Conservation (phyloP, 1,140 invertebrate species). For the Wasmannia auropunctata region DNA sequence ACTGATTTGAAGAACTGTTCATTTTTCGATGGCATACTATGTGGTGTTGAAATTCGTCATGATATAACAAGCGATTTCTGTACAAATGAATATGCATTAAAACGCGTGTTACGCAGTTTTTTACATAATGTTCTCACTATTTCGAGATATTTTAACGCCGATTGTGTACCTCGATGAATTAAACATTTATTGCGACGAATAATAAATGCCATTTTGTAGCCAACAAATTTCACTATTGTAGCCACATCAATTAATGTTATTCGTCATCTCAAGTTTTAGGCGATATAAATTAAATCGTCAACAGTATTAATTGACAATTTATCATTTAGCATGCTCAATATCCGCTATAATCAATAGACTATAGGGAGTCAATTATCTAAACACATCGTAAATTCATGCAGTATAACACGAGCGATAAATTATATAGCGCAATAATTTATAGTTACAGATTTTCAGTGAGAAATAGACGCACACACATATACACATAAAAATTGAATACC, state of each 20-base stretch:
- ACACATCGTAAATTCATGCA: slow-evolving; percentile 29
- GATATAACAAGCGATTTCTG: slow-evolving; percentile 25
- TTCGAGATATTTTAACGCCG: background rate
- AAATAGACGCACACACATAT: slow-evolving; percentile 25
- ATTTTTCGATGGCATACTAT: slow-evolving; percentile 2
- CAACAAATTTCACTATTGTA: slow-evolving; percentile 29
- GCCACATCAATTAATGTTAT: background rate
- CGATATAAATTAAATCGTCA: slow-evolving; percentile 5
- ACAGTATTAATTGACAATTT: slow-evolving; percentile 13
- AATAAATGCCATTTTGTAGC: background rate
- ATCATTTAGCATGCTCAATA: slow-evolving; percentile 22
- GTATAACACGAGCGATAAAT: slow-evolving; percentile 13
- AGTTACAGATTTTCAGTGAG: background rate
- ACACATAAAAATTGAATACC: slow-evolving; percentile 28
- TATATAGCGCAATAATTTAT: slow-evolving; percentile 9
- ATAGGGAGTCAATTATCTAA: slow-evolving; percentile 41
- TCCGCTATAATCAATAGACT: slow-evolving; percentile 5
- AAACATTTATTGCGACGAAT: background rate
- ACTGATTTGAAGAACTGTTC: background rate
- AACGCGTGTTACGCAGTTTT: background rate
- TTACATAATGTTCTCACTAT: background rate
- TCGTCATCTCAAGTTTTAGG: background rate
- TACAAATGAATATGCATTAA: slow-evolving; percentile 49
- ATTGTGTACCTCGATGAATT: background rate
- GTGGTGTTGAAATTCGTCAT: slow-evolving; percentile 1